These are phyloP conservation scores for Stegostoma tigrinum DNA, from an alignment of 2,113 vertebrate genomes.

Conservation along the genomic window DNA sequence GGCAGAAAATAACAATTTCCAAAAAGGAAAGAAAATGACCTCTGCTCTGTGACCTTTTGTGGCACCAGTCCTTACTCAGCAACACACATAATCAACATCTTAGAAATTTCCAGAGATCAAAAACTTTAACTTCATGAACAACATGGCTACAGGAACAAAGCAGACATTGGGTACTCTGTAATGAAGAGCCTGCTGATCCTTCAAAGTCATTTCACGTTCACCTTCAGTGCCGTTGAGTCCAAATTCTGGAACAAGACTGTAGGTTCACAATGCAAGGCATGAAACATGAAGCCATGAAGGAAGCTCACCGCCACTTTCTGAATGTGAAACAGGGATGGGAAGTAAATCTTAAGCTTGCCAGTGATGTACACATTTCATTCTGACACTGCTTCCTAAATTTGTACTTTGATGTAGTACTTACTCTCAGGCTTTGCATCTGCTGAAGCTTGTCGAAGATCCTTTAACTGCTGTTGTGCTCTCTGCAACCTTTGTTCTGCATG, in stretches of 20 bases:
- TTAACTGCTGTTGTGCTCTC: conserved; percentile 79
- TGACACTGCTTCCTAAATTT: neutral
- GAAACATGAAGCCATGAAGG: too few species aligned
- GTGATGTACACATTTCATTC: neutral
- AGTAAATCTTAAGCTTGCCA: too few species aligned
- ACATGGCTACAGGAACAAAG: neutral
- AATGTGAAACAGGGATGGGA: too few species aligned
- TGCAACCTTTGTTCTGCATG: conserved; percentile 81
- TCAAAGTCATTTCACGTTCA: neutral
- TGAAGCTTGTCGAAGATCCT: conserved; percentile 78
- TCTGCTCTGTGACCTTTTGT: neutral
- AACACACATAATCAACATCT: neutral
- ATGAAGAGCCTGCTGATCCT: neutral
- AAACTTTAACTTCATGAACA: neutral
- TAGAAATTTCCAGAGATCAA: neutral
- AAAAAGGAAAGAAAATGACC: neutral
- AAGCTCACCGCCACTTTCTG: too few species aligned
- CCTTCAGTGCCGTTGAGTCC: too few species aligned
- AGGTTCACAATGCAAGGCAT: too few species aligned
- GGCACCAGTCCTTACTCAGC: neutral
- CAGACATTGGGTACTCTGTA: neutral
- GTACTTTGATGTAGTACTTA: conserved; percentile 57
- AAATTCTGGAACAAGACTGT: too few species aligned
- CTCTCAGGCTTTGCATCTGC: conserved; percentile 88
- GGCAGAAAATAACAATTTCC: neutral